Conservation (phyloP, 1,140 invertebrate species). For the Caerostris darwini region DNA sequence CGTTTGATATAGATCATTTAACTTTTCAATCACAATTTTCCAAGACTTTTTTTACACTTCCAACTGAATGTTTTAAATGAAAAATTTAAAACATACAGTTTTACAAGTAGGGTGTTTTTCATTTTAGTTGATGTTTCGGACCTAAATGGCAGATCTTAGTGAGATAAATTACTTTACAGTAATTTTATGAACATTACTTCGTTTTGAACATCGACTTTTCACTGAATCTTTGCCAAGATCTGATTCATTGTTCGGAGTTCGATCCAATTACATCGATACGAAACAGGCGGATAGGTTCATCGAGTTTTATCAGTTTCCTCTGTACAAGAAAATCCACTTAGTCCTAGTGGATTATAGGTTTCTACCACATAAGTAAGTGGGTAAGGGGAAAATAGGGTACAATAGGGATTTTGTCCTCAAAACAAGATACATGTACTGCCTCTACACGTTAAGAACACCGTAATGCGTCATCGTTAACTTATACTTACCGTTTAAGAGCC, state of each 20-base stretch:
- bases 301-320: constrained; percentile 11
- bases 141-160: neutral
- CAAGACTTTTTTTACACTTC: too few relatives aligned
- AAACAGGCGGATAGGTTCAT: neutral
- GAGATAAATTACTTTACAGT: neutral
- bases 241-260: neutral
- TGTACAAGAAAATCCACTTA: constrained; percentile 49
- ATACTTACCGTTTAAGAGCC: constrained; percentile 6
- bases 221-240: neutral
- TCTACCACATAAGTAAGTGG: constrained; percentile 38
- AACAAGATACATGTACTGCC: constrained; percentile 5
- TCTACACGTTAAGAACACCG: neutral
- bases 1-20: too few relatives aligned
- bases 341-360: constrained; percentile 41
- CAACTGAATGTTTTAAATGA: too few relatives aligned
- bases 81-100: too few relatives aligned
- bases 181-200: neutral
- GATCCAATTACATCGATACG: constrained; percentile 26
- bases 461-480: constrained; percentile 35
- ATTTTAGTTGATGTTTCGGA: too few relatives aligned
- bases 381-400: neutral
- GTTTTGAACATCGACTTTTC: neutral
- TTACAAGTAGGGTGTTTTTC: too few relatives aligned
- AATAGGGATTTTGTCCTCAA: constrained; percentile 54
- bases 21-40: too few relatives aligned